A percentile compares a stretch with the other conserved stretches of the same genome.
Conservation (phyloP, 2,888 invertebrate species). For the Limnephilus rhombicus region DNA sequence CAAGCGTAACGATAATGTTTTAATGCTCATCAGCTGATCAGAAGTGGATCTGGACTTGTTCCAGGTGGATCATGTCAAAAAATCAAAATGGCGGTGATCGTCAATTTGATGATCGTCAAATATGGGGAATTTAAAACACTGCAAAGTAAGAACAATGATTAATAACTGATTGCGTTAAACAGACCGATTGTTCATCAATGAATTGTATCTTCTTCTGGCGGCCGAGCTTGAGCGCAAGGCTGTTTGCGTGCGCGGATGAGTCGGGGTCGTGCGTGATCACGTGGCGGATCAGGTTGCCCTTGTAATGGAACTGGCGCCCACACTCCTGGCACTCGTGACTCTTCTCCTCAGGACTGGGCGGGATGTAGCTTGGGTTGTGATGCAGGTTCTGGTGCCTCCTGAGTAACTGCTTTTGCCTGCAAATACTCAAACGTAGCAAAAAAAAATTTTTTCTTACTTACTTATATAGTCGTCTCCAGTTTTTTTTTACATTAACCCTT, state of each 20-base stretch:
- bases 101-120: background rate
- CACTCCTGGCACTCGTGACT: conserved; percentile 93
- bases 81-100: too few relatives aligned
- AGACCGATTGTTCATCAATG: conserved; percentile 75
- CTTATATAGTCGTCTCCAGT: too few relatives aligned
- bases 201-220: conserved; percentile 86
- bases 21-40: background rate
- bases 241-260: conserved; percentile 84
- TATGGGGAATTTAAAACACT: background rate
- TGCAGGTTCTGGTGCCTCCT: conserved; percentile 94
- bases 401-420: conserved; percentile 93
- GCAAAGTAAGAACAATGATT: background rate
- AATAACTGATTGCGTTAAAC: background rate
- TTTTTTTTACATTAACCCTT: too few relatives aligned
- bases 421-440: conserved; percentile 66
- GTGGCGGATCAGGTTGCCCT: conserved; percentile 95
- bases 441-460: too few relatives aligned
- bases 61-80: background rate
- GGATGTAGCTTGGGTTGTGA: conserved; percentile 93
- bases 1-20: background rate
- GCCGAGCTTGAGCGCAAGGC: conserved; percentile 87
- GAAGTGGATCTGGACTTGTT: background rate
- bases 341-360: conserved; percentile 93
- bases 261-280: conserved; percentile 95
- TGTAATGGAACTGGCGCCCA: conserved; percentile 86